Evolutionary conservation across 1,140 invertebrate genomes (phyloP).

Genomic region (Calosoma granatense): DNA sequence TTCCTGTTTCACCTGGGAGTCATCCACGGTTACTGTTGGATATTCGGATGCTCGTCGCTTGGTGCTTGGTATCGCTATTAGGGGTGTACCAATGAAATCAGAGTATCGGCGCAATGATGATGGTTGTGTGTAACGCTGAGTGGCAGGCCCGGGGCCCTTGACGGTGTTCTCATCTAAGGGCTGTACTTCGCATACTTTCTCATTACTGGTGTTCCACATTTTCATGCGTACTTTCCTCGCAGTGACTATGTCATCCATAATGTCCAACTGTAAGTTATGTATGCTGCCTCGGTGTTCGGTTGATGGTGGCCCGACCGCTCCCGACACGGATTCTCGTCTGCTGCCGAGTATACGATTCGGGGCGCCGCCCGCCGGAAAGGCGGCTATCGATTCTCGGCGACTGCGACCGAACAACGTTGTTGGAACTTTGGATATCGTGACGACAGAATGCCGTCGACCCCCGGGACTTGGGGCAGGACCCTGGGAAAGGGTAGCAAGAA

Average conservation of each 20-base stretch:
- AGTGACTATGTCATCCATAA: constrained; percentile 78
- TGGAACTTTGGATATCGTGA: constrained; percentile 70
- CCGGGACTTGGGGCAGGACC: constrained; percentile 56
- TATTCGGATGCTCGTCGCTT: constrained; percentile 56
- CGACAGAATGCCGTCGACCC: constrained; percentile 68
- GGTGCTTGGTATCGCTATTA: constrained; percentile 40
- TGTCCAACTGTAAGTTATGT: constrained; percentile 72
- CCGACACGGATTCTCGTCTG: constrained; percentile 39
- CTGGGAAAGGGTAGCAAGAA: constrained; percentile 66
- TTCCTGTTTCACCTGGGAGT: constrained; percentile 30
- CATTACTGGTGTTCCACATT: constrained; percentile 69
- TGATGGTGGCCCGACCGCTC: constrained; percentile 48
- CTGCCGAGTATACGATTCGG: constrained; percentile 30
- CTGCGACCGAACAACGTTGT: constrained; percentile 60
- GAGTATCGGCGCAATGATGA: constrained; percentile 49
- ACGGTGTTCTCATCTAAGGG: constrained; percentile 50
- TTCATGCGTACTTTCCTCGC: constrained; percentile 69
- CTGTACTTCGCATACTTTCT: constrained; percentile 70
- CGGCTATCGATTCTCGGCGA: constrained; percentile 67
- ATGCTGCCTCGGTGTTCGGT: constrained; percentile 58
- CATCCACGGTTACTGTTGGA: constrained; percentile 33
- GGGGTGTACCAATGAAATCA: constrained; percentile 51
- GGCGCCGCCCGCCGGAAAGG: constrained; percentile 45
- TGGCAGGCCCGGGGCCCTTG: constrained; percentile 39
- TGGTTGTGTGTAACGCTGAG: constrained; percentile 44